phyloP scores from a whole-genome alignment of 2,888 invertebrate species.

The Stenodema calcarata region DNA sequence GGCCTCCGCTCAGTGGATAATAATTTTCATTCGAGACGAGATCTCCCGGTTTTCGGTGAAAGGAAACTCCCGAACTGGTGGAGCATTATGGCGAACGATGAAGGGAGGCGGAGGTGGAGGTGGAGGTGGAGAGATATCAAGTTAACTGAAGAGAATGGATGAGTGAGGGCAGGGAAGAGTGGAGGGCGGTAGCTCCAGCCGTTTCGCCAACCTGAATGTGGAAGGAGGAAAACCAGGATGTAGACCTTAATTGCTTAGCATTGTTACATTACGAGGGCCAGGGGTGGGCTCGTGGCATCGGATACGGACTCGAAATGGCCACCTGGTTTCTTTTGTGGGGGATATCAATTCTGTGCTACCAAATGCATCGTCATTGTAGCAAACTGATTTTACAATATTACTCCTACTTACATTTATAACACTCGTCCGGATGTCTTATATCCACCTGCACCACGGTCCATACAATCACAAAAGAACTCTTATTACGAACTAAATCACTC shows the following conservation, averaged over 20 bases:
- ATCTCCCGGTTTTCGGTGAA: constrained; percentile 7
- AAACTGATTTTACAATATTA: neutral
- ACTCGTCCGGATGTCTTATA: too few relatives aligned
- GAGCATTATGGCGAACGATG: constrained; percentile 6
- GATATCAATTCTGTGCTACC: neutral
- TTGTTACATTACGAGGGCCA: constrained; percentile 25
- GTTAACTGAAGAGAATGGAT: constrained; percentile 29
- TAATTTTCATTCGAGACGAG: constrained; percentile 21
- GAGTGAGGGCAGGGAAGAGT: neutral
- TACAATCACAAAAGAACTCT: too few relatives aligned
- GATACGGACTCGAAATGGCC: neutral
- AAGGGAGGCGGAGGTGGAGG: too few relatives aligned
- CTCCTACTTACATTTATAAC: too few relatives aligned
- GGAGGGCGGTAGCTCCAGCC: neutral
- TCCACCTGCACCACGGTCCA: too few relatives aligned
- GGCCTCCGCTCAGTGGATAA: neutral
- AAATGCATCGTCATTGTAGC: neutral
- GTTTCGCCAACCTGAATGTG: neutral
- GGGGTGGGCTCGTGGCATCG: neutral
- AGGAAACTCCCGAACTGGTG: neutral
- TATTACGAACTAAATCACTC: too few relatives aligned
- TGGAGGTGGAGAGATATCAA: neutral
- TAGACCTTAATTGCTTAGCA: constrained; percentile 28
- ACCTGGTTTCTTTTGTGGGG: neutral
- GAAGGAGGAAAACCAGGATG: constrained; percentile 8